Evolutionary conservation across 2,113 vertebrate genomes (phyloP).

Genomic region (Myotis brandtii): DNA sequence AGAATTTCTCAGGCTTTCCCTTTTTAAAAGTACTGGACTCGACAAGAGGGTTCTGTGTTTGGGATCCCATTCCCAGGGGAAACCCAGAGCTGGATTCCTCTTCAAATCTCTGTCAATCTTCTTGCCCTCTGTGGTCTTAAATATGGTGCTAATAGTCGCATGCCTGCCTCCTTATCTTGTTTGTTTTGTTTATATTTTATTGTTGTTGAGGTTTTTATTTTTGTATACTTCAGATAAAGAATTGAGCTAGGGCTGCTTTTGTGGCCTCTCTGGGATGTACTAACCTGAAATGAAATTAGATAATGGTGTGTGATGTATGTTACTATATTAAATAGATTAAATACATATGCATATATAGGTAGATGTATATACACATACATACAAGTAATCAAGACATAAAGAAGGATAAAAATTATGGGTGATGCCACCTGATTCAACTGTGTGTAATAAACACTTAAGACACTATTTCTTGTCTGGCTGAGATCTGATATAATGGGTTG

Average conservation of each 20-base stretch:
- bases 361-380: neutral
- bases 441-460: conserved; percentile 74
- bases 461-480: conserved; percentile 79
- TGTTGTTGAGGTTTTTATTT: conserved; percentile 27
- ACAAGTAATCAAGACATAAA: neutral
- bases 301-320: neutral
- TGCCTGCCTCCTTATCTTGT: conserved; percentile 76
- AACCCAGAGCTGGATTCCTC: neutral
- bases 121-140: conserved; percentile 54
- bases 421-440: neutral
- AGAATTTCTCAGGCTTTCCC: conserved; percentile 54
- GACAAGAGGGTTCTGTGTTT: neutral
- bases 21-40: conserved; percentile 44
- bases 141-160: conserved; percentile 79
- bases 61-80: neutral
- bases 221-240: conserved; percentile 17
- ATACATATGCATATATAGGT: neutral
- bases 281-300: conserved; percentile 50
- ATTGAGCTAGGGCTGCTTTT: conserved; percentile 44
- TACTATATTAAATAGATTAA: neutral
- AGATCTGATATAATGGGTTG: conserved; percentile 80
- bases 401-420: conserved; percentile 21
- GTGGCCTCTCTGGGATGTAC: conserved; percentile 34
- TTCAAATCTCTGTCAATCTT: neutral
- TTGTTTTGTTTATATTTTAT: conserved; percentile 24